Evolutionary conservation across 2,888 invertebrate species (phyloP).

Genomic region (Hetaerina titia): DNA sequence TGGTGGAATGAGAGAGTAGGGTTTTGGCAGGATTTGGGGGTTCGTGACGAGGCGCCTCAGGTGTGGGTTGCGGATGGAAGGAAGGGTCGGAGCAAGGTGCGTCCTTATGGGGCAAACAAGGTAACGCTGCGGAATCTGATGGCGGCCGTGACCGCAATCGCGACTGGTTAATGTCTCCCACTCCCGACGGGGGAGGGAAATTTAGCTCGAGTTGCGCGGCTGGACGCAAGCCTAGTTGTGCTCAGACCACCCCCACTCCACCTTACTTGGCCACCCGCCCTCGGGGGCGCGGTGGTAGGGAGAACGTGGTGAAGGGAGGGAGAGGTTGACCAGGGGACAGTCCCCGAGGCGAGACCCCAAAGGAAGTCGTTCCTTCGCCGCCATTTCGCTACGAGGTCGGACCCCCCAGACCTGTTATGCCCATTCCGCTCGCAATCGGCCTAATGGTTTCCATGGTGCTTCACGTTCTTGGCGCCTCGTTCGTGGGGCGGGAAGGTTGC

Average conservation of each 20-base stretch:
- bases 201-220: no score
- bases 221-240: no score
- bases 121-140: conserved; percentile 16
- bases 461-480: neutral
- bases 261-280: no score
- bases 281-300: no score
- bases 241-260: no score
- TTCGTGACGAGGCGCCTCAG: no score
- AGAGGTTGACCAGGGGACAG: neutral
- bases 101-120: conserved; percentile 15
- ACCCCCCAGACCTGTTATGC: neutral
- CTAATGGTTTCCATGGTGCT: conserved; percentile 44
- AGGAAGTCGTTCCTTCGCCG: neutral
- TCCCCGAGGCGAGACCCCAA: neutral
- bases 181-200: neutral
- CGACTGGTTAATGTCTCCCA: conserved; percentile 11
- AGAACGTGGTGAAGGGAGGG: no score
- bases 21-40: no score
- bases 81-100: neutral
- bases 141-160: conserved; percentile 16
- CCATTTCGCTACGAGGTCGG: no score
- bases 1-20: no score
- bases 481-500: neutral
- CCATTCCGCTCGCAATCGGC: conserved; percentile 34
- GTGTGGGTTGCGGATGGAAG: no score